Evolutionary conservation across 2,113 vertebrate genomes (phyloP).

Genomic region (Neomonachus schauinslandi): DNA sequence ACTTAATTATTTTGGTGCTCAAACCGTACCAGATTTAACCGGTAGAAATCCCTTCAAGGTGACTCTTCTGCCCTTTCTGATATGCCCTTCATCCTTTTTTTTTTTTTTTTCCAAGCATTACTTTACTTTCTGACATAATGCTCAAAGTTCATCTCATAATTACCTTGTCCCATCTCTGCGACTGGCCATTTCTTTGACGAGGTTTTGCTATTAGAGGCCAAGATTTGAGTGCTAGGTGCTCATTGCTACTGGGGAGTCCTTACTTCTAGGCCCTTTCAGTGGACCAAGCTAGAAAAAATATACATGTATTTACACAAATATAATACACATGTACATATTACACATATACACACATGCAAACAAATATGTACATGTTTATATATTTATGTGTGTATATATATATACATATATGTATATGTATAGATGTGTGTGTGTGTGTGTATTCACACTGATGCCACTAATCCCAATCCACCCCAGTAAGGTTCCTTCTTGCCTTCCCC

Average conservation of each 20-base stretch:
- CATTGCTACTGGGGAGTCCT: not conserved
- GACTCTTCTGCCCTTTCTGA: not conserved
- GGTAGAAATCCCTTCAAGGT: not conserved
- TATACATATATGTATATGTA: not conserved
- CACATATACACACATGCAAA: not conserved
- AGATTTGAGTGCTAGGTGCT: not conserved
- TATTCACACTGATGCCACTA: not conserved
- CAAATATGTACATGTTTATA: not conserved
- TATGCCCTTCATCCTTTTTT: not conserved
- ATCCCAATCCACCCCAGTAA: not conserved
- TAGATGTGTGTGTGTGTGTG: not conserved
- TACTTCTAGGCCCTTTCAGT: not conserved
- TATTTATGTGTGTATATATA: not conserved
- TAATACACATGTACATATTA: not conserved
- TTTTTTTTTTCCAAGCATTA: not conserved
- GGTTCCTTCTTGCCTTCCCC: not conserved
- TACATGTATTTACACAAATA: not conserved
- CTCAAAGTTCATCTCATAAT: not conserved
- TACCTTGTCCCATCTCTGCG: not conserved
- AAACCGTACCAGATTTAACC: not conserved
- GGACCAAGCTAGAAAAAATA: conserved; percentile 38
- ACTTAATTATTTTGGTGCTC: not conserved
- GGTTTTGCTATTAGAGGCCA: not conserved
- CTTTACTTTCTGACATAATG: not conserved
- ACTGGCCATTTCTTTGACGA: not conserved